Evolutionary conservation across 2,797 vertebrate species (phyloP).

Genomic region (Miichthys miiuy): DNA sequence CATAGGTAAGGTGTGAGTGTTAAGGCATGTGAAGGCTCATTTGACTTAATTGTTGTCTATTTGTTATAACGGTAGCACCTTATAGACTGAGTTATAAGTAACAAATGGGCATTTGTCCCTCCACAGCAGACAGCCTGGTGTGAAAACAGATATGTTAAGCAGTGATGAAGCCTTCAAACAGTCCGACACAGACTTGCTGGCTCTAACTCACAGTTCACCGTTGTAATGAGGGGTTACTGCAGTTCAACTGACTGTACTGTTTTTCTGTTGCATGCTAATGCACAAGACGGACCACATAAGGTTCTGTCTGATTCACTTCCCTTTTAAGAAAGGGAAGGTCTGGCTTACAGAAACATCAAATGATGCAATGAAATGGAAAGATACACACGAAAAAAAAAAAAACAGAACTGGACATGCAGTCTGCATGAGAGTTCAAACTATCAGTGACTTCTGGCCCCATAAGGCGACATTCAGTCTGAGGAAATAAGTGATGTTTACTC

Average conservation of each 20-base stretch:
- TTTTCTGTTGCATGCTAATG: constrained; percentile 42
- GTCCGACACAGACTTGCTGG: constrained; percentile 59
- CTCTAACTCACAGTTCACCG: constrained; percentile 29
- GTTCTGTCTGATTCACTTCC: constrained; percentile 64
- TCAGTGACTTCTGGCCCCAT: constrained; percentile 2
- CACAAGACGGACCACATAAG: constrained; percentile 28
- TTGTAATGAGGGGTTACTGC: constrained; percentile 65
- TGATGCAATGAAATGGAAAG: constrained; percentile 48
- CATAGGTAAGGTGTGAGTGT: constrained; percentile 24
- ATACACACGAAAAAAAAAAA: background rate
- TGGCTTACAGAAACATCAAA: constrained; percentile 35
- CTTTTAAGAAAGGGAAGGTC: constrained; percentile 49
- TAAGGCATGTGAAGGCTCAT: constrained; percentile 47
- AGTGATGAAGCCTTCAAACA: constrained; percentile 41
- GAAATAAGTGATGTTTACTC: background rate
- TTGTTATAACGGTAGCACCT: constrained; percentile 32
- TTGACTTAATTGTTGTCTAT: constrained; percentile 42
- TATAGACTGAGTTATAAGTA: constrained; percentile 22
- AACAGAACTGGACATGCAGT: background rate
- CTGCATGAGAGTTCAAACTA: background rate
- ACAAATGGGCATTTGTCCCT: constrained; percentile 38
- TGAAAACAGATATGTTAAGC: constrained; percentile 55
- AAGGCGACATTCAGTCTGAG: background rate
- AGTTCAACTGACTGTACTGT: constrained; percentile 62
- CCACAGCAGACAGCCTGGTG: constrained; percentile 48